Evolutionary conservation across 2,797 vertebrate genomes (phyloP), one percentile per base, ranked within the genome.

Genomic region (Acanthurus lineatus): DNA sequence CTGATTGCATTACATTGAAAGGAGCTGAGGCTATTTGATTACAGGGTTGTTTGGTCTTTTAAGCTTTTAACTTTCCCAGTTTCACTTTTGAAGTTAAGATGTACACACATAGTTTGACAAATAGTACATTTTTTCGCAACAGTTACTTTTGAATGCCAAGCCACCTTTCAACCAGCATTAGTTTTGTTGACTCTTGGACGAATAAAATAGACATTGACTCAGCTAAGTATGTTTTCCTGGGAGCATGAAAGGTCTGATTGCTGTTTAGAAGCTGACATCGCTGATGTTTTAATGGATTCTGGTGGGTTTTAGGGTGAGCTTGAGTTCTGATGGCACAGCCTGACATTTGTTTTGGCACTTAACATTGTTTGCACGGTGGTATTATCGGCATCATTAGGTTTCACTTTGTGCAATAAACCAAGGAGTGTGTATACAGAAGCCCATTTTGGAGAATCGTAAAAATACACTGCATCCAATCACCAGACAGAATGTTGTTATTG

Each of bases 1-100:
- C 44, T 51, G 56, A 63, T 22, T 75, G 79, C 19, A 48, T 73
- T 66, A 75, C 42, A 44, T 0, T 69, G n/a, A 76, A 76, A 77
- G 76, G 53, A 79, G 51, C 22, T 44, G 17, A 19, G 25, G 45
- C 17, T 53, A 40, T 73, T 85, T 72, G 35, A 68, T 77, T 75
- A 69, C 16, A 64, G 1, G 35, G 11, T 45, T 69, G 54, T 64
- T 67, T 47, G 1, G 25, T 65, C 54, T 63, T 49, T 63, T 61
- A 28, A 16, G n/a, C 9, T 10, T 60, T 45, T 0, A 32, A 4
- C 45, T 64, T 53, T 78, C 8, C 25, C 49, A 19, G 69, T 69
- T 54, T n/a, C 28, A 11, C 25, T 66, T 57, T 49, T 73, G 48
- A 66, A 61, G 53, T 73, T 1, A 10, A 1, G 25, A 51, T 60